phyloP scores from a whole-genome alignment of 30 jellyfish, hydroid and myxozoan species.

The Rhopilema esculentum region DNA sequence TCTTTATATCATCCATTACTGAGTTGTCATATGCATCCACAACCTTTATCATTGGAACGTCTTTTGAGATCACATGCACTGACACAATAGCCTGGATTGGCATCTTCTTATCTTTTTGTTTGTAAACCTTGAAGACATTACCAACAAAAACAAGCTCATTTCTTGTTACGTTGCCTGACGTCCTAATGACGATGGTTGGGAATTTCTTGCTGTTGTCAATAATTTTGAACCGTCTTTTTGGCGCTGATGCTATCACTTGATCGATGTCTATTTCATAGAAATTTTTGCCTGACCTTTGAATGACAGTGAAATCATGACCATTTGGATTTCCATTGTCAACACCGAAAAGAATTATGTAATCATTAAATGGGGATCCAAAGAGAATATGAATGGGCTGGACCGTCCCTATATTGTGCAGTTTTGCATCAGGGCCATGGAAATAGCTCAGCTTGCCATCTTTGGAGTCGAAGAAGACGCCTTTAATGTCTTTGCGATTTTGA shows the following conservation, averaged over 20 bases:
- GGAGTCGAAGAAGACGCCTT: constrained; percentile 62
- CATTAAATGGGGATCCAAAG: constrained; percentile 67
- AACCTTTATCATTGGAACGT: constrained; percentile 43
- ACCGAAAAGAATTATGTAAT: constrained; percentile 61
- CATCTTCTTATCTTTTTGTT: background rate
- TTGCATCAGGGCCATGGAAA: constrained; percentile 50
- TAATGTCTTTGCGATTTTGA: constrained; percentile 31
- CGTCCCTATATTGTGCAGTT: constrained; percentile 47
- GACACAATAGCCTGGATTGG: constrained; percentile 16
- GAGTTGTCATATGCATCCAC: constrained; percentile 56
- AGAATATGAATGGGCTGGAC: constrained; percentile 42
- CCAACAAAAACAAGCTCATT: constrained; percentile 66
- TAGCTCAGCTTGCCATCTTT: constrained; percentile 63
- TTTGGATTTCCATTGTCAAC: constrained; percentile 54
- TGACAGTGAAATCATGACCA: constrained; percentile 54
- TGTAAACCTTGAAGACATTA: constrained; percentile 21
- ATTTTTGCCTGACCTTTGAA: constrained; percentile 54
- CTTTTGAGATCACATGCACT: constrained; percentile 39
- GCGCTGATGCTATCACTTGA: constrained; percentile 8
- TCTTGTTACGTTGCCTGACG: constrained; percentile 34
- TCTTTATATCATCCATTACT: constrained; percentile 20
- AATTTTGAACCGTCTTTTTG: constrained; percentile 11
- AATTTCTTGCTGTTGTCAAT: constrained; percentile 65
- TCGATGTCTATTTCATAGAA: constrained; percentile 66
- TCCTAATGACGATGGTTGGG: constrained; percentile 73